Percentiles rank a stretch among this genome's conserved stretches.
These are phyloP conservation scores for Cerastis rubricosa DNA, from an alignment of 2,888 invertebrate genomes.

Conservation along the genomic window DNA sequence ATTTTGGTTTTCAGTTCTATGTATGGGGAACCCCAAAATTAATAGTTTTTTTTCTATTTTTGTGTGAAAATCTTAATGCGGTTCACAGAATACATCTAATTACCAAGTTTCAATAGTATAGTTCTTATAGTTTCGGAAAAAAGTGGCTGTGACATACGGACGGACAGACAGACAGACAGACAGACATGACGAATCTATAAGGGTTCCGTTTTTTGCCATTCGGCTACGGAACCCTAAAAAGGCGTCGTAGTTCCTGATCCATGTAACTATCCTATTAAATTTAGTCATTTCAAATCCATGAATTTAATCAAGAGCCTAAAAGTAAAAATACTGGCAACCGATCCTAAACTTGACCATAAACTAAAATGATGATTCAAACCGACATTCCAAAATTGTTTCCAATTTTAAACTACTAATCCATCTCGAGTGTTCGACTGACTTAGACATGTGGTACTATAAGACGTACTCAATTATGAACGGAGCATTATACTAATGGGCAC, in stretches of 20 bases:
- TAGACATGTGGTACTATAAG: constrained; percentile 40
- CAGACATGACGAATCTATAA: too few relatives aligned
- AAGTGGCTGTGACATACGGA: too few relatives aligned
- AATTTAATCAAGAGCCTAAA: neutral
- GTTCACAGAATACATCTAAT: too few relatives aligned
- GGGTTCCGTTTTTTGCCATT: too few relatives aligned
- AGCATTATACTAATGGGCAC: constrained; percentile 47
- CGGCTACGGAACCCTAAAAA: too few relatives aligned
- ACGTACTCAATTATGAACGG: constrained; percentile 41
- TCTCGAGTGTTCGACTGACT: constrained; percentile 30
- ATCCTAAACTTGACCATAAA: constrained; percentile 39
- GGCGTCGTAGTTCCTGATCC: neutral
- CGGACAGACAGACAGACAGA: too few relatives aligned
- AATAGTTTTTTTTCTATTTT: too few relatives aligned
- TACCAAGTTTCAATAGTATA: too few relatives aligned
- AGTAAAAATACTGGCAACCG: neutral
- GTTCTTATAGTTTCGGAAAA: too few relatives aligned
- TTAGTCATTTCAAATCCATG: neutral
- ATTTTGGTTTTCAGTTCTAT: too few relatives aligned
- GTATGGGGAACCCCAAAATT: too few relatives aligned
- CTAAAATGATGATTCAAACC: constrained; percentile 34
- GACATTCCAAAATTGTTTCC: constrained; percentile 30
- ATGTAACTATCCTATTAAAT: neutral
- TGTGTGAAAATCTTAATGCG: too few relatives aligned
- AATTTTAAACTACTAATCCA: constrained; percentile 31